Evolutionary conservation across 2,113 vertebrate species (phyloP).

Genomic region (Sylvilagus bachmani): DNA sequence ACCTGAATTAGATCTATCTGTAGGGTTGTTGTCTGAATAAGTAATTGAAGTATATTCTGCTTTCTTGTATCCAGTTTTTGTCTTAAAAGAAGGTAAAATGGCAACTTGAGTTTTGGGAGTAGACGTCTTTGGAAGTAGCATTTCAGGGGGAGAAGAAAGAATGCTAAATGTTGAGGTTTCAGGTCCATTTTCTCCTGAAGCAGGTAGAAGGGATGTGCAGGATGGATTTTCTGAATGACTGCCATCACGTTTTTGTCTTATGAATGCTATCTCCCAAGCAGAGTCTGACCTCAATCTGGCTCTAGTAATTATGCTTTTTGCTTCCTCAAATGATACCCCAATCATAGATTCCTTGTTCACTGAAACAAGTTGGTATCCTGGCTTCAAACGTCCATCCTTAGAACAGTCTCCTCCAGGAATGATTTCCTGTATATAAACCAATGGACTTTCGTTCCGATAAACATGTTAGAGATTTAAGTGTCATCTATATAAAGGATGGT

Average conservation of each 20-base stretch:
- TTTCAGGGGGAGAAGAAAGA: slow-evolving; percentile 69
- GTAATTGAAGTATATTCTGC: slow-evolving; percentile 81
- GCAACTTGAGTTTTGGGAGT: slow-evolving; percentile 77
- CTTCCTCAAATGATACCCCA: slow-evolving; percentile 95
- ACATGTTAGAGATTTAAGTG: background rate
- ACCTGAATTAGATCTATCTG: slow-evolving; percentile 86
- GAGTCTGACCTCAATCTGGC: slow-evolving; percentile 93
- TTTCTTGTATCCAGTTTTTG: slow-evolving; percentile 86
- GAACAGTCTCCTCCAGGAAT: slow-evolving; percentile 95
- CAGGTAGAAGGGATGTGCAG: slow-evolving; percentile 82
- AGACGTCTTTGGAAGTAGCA: slow-evolving; percentile 56
- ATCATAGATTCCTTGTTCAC: slow-evolving; percentile 97
- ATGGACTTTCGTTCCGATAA: slow-evolving; percentile 94
- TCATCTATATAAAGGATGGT: background rate
- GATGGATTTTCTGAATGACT: slow-evolving; percentile 87
- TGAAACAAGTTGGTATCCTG: slow-evolving; percentile 96
- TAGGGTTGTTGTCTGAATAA: slow-evolving; percentile 81
- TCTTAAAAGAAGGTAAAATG: slow-evolving; percentile 83
- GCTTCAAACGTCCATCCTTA: slow-evolving; percentile 96
- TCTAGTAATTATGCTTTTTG: slow-evolving; percentile 91
- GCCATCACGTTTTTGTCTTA: slow-evolving; percentile 88
- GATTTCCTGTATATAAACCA: slow-evolving; percentile 96
- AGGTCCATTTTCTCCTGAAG: slow-evolving; percentile 63
- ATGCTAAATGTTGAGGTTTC: slow-evolving; percentile 72
- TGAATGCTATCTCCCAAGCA: slow-evolving; percentile 95